Conservation (phyloP, 2,888 invertebrate genomes). For the Ditula angustiorana region DNA sequence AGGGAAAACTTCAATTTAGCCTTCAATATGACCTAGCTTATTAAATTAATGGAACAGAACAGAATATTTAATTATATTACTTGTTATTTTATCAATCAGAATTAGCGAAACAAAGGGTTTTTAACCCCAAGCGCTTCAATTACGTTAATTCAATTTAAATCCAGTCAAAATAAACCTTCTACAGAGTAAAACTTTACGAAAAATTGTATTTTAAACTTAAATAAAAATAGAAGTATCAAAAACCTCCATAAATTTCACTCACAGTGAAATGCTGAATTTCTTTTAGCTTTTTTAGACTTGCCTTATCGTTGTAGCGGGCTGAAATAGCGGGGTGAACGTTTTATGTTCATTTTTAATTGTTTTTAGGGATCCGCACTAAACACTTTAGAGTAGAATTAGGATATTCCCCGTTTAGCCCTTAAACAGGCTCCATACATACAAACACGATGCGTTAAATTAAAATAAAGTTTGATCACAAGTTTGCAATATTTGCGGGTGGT, state of each 20-base stretch:
- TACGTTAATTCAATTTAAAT: not conserved
- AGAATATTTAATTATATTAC: too few relatives aligned
- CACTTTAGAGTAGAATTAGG: too few relatives aligned
- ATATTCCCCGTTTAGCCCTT: too few relatives aligned
- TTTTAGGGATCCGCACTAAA: constrained; percentile 14
- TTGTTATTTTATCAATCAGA: too few relatives aligned
- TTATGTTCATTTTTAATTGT: constrained; percentile 37
- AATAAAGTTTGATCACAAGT: too few relatives aligned
- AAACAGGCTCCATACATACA: too few relatives aligned
- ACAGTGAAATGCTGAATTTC: constrained; percentile 44
- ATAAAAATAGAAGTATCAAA: constrained; percentile 47
- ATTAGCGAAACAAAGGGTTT: not conserved
- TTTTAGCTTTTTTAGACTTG: constrained; percentile 41
- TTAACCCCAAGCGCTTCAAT: not conserved
- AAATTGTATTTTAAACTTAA: constrained; percentile 28
- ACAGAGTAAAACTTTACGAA: constrained; percentile 1
- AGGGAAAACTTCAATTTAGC: too few relatives aligned
- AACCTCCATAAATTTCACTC: constrained; percentile 46
- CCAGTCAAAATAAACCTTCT: not conserved
- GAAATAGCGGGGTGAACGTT: constrained; percentile 42
- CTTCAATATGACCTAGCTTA: too few relatives aligned
- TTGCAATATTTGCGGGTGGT: too few relatives aligned
- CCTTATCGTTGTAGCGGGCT: constrained; percentile 41
- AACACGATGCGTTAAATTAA: too few relatives aligned
- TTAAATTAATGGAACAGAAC: too few relatives aligned